Evolutionary conservation across 2,113 vertebrate genomes (phyloP).

Genomic region (Gymnarchus niloticus): DNA sequence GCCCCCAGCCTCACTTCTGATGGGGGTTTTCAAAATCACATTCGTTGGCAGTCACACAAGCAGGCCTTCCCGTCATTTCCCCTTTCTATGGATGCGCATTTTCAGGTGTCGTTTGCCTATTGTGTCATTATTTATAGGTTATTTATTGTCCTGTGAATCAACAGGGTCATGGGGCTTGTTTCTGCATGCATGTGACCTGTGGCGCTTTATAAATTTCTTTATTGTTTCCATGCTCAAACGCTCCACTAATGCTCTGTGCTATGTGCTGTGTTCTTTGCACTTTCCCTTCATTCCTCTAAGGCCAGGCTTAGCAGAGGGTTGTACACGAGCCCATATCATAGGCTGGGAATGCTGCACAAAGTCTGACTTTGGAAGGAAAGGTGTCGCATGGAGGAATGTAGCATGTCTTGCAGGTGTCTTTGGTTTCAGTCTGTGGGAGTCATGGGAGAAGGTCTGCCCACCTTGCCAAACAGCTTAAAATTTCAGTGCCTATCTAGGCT

Average conservation of each 20-base stretch:
- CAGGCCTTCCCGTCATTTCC: not conserved
- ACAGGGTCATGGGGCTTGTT: not conserved
- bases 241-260: not conserved
- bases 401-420: not conserved
- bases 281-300: not conserved
- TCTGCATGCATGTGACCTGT: not conserved
- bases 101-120: not conserved
- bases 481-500: not conserved
- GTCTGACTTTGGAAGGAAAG: not conserved
- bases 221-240: not conserved
- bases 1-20: not conserved
- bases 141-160: constrained; percentile 4
- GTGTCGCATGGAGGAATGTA: not conserved
- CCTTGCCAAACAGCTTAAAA: not conserved
- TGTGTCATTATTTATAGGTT: constrained; percentile 6
- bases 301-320: not conserved
- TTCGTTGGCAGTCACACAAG: not conserved
- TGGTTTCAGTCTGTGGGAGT: not conserved
- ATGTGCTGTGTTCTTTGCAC: not conserved
- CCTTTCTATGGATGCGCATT: not conserved
- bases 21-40: not conserved
- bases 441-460: not conserved
- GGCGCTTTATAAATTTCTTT: not conserved
- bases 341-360: no score
- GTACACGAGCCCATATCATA: no score